These are phyloP conservation scores for Mesaphorura yosii DNA, from an alignment of 1,140 invertebrate species.

Conservation along the genomic window DNA sequence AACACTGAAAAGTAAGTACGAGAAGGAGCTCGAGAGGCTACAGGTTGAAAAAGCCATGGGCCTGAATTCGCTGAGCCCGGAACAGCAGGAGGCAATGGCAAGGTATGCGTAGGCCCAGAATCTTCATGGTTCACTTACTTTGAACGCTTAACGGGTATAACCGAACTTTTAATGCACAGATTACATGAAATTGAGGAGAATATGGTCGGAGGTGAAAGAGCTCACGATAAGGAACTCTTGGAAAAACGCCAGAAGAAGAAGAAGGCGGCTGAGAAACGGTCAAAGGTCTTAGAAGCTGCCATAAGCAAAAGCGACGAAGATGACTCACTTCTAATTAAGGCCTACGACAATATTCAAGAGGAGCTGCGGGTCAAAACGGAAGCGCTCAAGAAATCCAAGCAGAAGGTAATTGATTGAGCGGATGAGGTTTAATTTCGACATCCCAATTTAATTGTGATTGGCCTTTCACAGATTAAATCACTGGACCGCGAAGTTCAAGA, in stretches of 20 bases:
- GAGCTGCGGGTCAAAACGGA: slow-evolving; percentile 61
- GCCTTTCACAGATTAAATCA: slow-evolving; percentile 41
- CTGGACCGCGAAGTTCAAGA: slow-evolving; percentile 63
- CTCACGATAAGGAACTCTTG: slow-evolving; percentile 55
- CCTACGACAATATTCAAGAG: slow-evolving; percentile 63
- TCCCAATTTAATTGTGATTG: slow-evolving; percentile 8
- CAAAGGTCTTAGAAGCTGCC: slow-evolving; percentile 47
- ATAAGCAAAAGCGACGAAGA: slow-evolving; percentile 56
- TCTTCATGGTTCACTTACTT: neutral
- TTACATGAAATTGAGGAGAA: slow-evolving; percentile 56
- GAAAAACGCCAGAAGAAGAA: slow-evolving; percentile 56
- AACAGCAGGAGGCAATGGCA: slow-evolving; percentile 34
- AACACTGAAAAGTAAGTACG: slow-evolving; percentile 45
- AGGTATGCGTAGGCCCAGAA: slow-evolving; percentile 23
- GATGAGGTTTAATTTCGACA: neutral
- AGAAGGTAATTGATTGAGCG: slow-evolving; percentile 47
- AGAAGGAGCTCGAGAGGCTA: slow-evolving; percentile 42
- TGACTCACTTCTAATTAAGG: slow-evolving; percentile 50
- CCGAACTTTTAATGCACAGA: too few species aligned
- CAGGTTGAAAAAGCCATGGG: slow-evolving; percentile 32
- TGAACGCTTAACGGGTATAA: too few species aligned
- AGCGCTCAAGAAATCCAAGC: slow-evolving; percentile 53
- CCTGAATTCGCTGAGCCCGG: slow-evolving; percentile 30
- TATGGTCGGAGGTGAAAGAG: slow-evolving; percentile 68
- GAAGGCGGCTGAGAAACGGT: slow-evolving; percentile 52